These are phyloP conservation scores for Pheosia tremula DNA, from an alignment of 2,888 invertebrate species.

Conservation along the genomic window DNA sequence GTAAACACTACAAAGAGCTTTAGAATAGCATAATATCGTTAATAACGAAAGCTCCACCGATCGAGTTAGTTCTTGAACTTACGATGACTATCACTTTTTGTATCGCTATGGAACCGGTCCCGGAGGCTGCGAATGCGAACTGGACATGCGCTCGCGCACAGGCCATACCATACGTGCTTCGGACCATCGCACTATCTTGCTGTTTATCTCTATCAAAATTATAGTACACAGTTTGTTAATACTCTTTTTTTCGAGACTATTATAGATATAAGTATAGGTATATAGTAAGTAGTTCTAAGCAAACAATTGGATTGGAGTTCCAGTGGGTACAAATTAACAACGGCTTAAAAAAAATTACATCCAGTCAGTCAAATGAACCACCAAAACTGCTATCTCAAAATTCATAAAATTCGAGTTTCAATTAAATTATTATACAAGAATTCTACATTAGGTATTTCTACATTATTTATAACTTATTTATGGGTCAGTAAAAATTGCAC, in stretches of 20 bases:
- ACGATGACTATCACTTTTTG: slow-evolving; percentile 69
- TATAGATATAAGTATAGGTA: no score
- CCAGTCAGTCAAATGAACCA: no score
- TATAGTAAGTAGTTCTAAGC: no score
- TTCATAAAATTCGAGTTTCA: no score
- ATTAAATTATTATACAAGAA: no score
- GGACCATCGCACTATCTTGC: not conserved
- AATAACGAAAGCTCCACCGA: slow-evolving; percentile 40
- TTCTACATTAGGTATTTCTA: not conserved
- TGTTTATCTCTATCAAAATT: not conserved
- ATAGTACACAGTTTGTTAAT: not conserved
- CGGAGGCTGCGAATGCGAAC: slow-evolving; percentile 47
- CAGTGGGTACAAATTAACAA: no score
- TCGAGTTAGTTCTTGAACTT: slow-evolving; percentile 48
- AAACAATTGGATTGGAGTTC: no score
- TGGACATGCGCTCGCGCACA: slow-evolving; percentile 36
- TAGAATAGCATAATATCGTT: not conserved
- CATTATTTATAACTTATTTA: not conserved
- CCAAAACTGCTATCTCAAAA: no score
- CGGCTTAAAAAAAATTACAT: no score
- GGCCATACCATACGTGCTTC: slow-evolving; percentile 25
- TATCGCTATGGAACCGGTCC: slow-evolving; percentile 65
- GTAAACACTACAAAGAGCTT: not conserved
- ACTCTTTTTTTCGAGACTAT: no score
- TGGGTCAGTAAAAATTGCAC: not conserved